Percentiles rank a stretch among this genome's conserved stretches.
Evolutionary conservation across 2,888 invertebrate species (phyloP).

Genomic region (Andrena fulva): DNA sequence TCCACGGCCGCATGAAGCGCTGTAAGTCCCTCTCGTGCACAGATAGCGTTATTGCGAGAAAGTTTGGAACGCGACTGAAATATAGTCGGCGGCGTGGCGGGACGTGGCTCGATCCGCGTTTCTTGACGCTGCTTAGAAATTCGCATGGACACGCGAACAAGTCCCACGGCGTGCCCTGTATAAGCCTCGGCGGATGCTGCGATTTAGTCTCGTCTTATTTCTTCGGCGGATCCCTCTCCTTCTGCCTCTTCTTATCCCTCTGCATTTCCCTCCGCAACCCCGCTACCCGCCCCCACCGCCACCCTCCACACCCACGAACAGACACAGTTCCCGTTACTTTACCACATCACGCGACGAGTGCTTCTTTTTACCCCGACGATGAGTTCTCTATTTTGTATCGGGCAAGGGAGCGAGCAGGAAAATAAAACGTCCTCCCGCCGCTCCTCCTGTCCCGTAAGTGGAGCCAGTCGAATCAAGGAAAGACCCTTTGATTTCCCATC

Average conservation of each 20-base stretch:
- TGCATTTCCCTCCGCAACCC: constrained; percentile 49
- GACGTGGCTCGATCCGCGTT: constrained; percentile 12
- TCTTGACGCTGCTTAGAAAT: constrained; percentile 54
- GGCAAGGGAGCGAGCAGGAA: constrained; percentile 7
- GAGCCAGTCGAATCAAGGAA: constrained; percentile 34
- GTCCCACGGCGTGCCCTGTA: constrained; percentile 40
- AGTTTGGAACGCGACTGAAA: constrained; percentile 47
- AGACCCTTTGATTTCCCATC: constrained; percentile 56
- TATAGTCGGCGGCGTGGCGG: constrained; percentile 13
- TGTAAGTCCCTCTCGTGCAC: constrained; percentile 24
- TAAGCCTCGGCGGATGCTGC: constrained; percentile 70
- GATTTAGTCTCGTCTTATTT: constrained; percentile 79
- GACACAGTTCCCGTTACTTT: constrained; percentile 63
- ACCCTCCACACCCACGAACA: constrained; percentile 55
- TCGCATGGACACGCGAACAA: constrained; percentile 65
- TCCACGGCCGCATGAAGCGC: background rate
- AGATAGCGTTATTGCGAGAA: constrained; percentile 31
- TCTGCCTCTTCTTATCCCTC: constrained; percentile 49
- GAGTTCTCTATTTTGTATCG: constrained; percentile 51
- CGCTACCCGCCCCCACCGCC: constrained; percentile 41
- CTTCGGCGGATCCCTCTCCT: constrained; percentile 52
- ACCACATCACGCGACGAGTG: constrained; percentile 58
- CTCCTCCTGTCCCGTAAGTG: constrained; percentile 33
- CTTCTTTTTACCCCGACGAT: constrained; percentile 37
- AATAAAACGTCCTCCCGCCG: constrained; percentile 26